Conservation (phyloP, 1,140 invertebrate genomes). For the Temnothorax longispinosus region DNA sequence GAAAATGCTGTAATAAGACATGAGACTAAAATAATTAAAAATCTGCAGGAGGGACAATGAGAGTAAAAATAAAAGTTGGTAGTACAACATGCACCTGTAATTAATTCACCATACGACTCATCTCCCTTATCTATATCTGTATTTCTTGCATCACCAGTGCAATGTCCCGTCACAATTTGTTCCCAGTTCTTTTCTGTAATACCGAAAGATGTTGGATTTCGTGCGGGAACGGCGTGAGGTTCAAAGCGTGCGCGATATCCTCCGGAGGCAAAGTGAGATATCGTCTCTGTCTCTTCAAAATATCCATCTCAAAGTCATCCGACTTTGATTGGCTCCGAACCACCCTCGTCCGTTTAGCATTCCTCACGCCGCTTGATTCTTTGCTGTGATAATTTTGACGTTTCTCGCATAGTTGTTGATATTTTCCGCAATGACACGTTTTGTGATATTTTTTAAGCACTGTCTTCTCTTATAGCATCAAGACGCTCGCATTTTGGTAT, state of each 20-base stretch:
- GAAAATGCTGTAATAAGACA: not conserved
- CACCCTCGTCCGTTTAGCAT: slow-evolving; percentile 63
- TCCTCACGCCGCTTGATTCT: not conserved
- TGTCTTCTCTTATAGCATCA: not conserved
- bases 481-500: slow-evolving; percentile 79
- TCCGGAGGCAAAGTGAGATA: slow-evolving; percentile 73
- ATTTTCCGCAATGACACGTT: not conserved
- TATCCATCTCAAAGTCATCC: slow-evolving; percentile 74
- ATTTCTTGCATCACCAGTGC: slow-evolving; percentile 24
- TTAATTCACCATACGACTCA: slow-evolving; percentile 26
- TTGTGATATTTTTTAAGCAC: not conserved
- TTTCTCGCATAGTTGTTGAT: not conserved
- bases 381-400: not conserved
- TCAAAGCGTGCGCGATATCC: slow-evolving; percentile 76
- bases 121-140: slow-evolving; percentile 30
- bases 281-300: slow-evolving; percentile 69
- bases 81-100: slow-evolving; percentile 79
- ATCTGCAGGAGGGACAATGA: not conserved
- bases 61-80: slow-evolving; percentile 67
- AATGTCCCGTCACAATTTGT: too few relatives aligned
- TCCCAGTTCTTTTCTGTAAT: slow-evolving; percentile 23
- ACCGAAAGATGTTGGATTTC: slow-evolving; percentile 24
- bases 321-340: slow-evolving; percentile 76
- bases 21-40: not conserved
- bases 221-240: slow-evolving; percentile 70